These are phyloP conservation scores for Hippoglossus stenolepis DNA, from an alignment of 2,113 vertebrate genomes.

Conservation along the genomic window DNA sequence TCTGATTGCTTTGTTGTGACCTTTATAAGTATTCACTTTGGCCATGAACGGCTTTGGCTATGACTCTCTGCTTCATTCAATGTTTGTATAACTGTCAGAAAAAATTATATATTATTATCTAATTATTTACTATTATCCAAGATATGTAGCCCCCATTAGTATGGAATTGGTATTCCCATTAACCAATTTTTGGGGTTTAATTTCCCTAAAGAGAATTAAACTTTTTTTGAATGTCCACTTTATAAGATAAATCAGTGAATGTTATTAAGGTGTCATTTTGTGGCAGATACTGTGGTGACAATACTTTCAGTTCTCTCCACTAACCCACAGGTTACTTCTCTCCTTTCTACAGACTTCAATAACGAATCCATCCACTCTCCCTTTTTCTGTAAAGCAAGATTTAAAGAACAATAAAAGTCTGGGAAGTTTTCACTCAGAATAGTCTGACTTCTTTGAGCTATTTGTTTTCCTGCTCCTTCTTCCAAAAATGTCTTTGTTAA, in stretches of 20 bases:
- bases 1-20: conserved; percentile 30
- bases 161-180: too few relatives aligned
- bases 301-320: neutral
- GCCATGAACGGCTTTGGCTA: neutral
- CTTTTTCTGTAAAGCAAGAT: conserved; percentile 3
- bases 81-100: neutral
- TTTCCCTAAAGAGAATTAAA: neutral
- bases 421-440: conserved; percentile 2
- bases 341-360: neutral
- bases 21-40: conserved; percentile 18
- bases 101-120: too few relatives aligned
- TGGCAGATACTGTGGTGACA: too few relatives aligned
- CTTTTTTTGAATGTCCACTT: too few relatives aligned
- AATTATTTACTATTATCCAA: too few relatives aligned
- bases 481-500: neutral
- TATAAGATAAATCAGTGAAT: too few relatives aligned
- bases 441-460: too few relatives aligned
- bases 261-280: too few relatives aligned
- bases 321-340: neutral
- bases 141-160: too few relatives aligned
- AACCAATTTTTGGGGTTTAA: too few relatives aligned
- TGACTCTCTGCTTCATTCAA: neutral
- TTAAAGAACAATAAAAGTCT: conserved; percentile 3
- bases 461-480: conserved; percentile 3
- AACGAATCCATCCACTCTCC: neutral